Percentiles rank a stretch among this genome's conserved stretches.
Evolutionary conservation across 2,888 invertebrate genomes (phyloP).

Genomic region (Agonopterix arenella): DNA sequence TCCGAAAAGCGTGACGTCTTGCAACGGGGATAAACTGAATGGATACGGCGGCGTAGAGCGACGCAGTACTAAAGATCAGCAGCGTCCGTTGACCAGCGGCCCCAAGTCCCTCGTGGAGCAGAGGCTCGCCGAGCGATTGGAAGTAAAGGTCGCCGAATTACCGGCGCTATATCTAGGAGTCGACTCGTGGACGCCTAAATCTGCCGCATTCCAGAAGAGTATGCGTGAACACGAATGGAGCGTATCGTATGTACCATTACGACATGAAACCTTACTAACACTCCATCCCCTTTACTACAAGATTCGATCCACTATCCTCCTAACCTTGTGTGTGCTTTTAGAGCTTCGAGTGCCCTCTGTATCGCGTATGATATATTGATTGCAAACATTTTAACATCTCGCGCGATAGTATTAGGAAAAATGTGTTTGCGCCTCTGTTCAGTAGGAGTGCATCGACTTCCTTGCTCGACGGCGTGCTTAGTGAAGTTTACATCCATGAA

Average conservation of each 20-base stretch:
- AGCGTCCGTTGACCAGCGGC: conserved; percentile 58
- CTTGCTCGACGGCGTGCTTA: no score
- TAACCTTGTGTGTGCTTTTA: conserved; percentile 18
- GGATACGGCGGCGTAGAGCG: conserved; percentile 53
- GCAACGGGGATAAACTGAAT: conserved; percentile 65
- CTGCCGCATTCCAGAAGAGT: conserved; percentile 72
- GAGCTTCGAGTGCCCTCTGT: conserved; percentile 4
- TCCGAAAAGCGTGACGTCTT: conserved; percentile 69
- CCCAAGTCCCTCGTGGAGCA: conserved; percentile 64
- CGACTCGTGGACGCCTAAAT: conserved; percentile 86
- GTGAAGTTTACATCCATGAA: neutral
- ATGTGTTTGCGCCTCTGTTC: conserved; percentile 17
- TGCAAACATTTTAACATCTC: conserved; percentile 14
- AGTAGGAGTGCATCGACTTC: conserved; percentile 42
- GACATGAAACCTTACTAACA: conserved; percentile 35
- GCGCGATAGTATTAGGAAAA: conserved; percentile 33
- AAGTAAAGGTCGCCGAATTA: conserved; percentile 75
- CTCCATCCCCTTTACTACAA: conserved; percentile 4
- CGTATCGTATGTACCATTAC: conserved; percentile 69
- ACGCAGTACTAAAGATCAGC: conserved; percentile 51
- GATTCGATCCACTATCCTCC: conserved; percentile 1
- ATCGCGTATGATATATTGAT: conserved; percentile 14
- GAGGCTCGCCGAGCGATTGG: conserved; percentile 68
- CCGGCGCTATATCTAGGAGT: conserved; percentile 84
- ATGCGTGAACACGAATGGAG: conserved; percentile 77